Percentiles rank a stretch among this genome's conserved stretches.
phyloP scores from a whole-genome alignment of 2,888 invertebrate genomes.

The Holacanthella duospinosa region DNA sequence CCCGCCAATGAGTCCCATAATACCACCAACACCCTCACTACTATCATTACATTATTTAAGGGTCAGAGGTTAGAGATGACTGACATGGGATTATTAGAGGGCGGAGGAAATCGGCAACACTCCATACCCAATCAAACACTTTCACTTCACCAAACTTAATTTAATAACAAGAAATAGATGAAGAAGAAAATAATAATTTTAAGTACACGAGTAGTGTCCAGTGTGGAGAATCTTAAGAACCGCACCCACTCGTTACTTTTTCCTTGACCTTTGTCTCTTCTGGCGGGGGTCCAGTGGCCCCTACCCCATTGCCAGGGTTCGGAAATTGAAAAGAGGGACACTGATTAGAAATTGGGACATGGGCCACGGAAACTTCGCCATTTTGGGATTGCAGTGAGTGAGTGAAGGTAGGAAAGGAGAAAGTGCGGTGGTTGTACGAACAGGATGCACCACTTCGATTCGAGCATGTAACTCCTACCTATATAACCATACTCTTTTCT shows the following conservation, averaged over 20 bases:
- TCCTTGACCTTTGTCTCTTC: not conserved
- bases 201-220: no score
- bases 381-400: constrained; percentile 38
- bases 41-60: no score
- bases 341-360: no score
- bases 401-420: constrained; percentile 11
- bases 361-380: constrained; percentile 35
- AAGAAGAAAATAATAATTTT: no score
- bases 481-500: not conserved
- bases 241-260: not conserved
- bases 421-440: constrained; percentile 19
- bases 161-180: no score
- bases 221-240: not conserved
- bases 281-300: no score
- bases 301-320: constrained; percentile 6
- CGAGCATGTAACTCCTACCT: not conserved
- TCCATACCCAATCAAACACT: no score
- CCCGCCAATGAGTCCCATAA: not conserved
- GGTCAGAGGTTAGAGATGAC: no score
- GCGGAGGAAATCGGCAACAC: no score
- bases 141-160: no score
- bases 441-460: constrained; percentile 37
- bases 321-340: no score
- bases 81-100: no score
- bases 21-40: not conserved